A percentile compares a stretch with the other conserved stretches of the same genome.
These are phyloP conservation scores for Hyles vespertilio DNA, from an alignment of 1,140 invertebrate species.

Conservation along the genomic window DNA sequence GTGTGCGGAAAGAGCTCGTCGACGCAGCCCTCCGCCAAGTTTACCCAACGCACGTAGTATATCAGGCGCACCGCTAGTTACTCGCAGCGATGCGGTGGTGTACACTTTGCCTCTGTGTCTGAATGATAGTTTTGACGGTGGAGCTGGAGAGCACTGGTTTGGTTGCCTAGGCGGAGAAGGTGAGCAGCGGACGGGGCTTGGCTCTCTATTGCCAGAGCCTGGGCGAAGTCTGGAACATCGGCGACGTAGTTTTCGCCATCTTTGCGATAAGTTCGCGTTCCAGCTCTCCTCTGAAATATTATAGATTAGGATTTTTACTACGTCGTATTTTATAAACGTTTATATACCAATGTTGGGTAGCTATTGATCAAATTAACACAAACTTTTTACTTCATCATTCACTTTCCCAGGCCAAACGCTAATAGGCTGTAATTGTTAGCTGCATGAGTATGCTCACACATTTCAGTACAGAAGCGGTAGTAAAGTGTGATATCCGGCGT, in stretches of 20 bases:
- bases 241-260: constrained; percentile 82
- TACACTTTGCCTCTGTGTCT: constrained; percentile 75
- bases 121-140: constrained; percentile 67
- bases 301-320: background rate
- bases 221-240: constrained; percentile 80
- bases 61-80: constrained; percentile 79
- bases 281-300: constrained; percentile 80
- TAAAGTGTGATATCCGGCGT: constrained; percentile 1
- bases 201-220: constrained; percentile 69
- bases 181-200: constrained; percentile 70
- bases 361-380: too few species aligned
- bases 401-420: too few species aligned
- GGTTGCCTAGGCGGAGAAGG: constrained; percentile 69
- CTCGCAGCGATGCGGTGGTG: constrained; percentile 78
- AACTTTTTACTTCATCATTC: too few species aligned
- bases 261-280: constrained; percentile 84
- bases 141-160: constrained; percentile 57
- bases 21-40: constrained; percentile 80
- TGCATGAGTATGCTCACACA: too few species aligned
- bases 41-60: constrained; percentile 81
- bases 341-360: too few species aligned
- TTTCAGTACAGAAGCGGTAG: too few species aligned
- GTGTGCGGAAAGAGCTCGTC: constrained; percentile 80
- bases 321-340: too few species aligned
- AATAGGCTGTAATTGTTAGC: too few species aligned